Base-by-base conservation (phyloP, 2,797 vertebrate genomes). In the Pantherophis alleghaniensis region DNA sequence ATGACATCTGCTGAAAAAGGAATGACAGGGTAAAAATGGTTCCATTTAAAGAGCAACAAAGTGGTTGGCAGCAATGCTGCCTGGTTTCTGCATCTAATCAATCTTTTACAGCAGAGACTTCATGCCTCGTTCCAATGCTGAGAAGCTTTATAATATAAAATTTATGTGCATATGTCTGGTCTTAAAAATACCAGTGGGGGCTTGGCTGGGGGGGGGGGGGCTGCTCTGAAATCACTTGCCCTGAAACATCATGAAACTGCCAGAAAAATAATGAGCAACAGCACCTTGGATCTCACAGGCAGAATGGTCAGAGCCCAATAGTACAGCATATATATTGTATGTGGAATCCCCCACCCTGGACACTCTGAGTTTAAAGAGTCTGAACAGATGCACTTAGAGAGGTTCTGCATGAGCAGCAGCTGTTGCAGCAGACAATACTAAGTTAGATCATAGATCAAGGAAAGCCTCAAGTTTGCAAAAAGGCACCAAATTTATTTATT, bases 41-140 rank as follows among this genome's bases (percentile, higher is more conserved):
- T 93, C 86, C 16, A 87, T 61, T 59, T 86, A 28, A 60, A 89
- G 53, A 91, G 28, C 56, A 93, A 86, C 86, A 56, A 90, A 63
- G 26, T 32, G 12, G 9, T 9, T 93, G 83, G 89, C 60, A 91
- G 37, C 28, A 87, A 74, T 5, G 24, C 37, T 74, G 12, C 24
- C 13, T 86, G 59, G 69, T 26, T 69, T 42, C 53, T 6, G 83
- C 57, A 87, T 87, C 89, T 90, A 90, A 59, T 10, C 60, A 32
- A 88, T 60, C 42, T 86, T 37, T 55, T 87, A 74, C n/a, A 93
- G 53, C 53, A 90, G 37, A 74, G 86, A 79, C 89, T 32, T 42
- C 28, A 53, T 79, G 63, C 61, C 89, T 55, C 3, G 4, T 7
- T 26, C 42, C 37, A 91, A 66, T 87, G 79, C 79, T 90, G 92